Percentiles rank a stretch among this genome's conserved stretches.
Evolutionary conservation across 2,113 vertebrate genomes (phyloP).

Genomic region (Aptenodytes patagonicus): DNA sequence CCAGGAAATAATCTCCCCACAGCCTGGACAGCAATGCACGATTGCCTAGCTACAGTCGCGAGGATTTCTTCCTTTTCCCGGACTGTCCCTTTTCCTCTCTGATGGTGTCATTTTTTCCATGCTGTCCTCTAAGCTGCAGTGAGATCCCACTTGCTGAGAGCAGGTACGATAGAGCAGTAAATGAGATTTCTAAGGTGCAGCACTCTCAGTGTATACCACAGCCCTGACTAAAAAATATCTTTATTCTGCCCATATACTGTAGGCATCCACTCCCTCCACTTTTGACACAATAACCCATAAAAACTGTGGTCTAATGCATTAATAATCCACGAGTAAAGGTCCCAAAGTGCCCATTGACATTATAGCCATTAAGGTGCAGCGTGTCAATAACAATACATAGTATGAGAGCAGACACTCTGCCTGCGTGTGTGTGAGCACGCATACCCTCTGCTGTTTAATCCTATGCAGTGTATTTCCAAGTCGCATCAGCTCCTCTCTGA

Average conservation of each 20-base stretch:
- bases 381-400: slow-evolving; percentile 52
- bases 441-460: slow-evolving; percentile 47
- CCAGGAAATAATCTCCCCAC: slow-evolving; percentile 11
- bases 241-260: background rate
- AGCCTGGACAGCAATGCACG: background rate
- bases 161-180: background rate
- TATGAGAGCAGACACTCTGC: background rate
- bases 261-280: slow-evolving; percentile 1
- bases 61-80: background rate
- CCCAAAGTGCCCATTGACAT: slow-evolving; percentile 63
- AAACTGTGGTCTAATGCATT: slow-evolving; percentile 52
- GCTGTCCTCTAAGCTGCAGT: background rate
- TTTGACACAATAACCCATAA: slow-evolving; percentile 55
- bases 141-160: background rate
- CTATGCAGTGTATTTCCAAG: background rate
- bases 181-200: background rate
- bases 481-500: background rate
- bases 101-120: background rate
- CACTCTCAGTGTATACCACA: background rate
- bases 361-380: slow-evolving; percentile 53
- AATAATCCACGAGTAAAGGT: slow-evolving; percentile 55
- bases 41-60: background rate
- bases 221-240: background rate
- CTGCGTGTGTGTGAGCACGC: background rate
- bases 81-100: background rate